Percentiles rank a stretch among this genome's conserved stretches.
These are phyloP conservation scores for Oreochromis spilurus DNA, from an alignment of 2,113 vertebrate genomes.

Conservation along the genomic window DNA sequence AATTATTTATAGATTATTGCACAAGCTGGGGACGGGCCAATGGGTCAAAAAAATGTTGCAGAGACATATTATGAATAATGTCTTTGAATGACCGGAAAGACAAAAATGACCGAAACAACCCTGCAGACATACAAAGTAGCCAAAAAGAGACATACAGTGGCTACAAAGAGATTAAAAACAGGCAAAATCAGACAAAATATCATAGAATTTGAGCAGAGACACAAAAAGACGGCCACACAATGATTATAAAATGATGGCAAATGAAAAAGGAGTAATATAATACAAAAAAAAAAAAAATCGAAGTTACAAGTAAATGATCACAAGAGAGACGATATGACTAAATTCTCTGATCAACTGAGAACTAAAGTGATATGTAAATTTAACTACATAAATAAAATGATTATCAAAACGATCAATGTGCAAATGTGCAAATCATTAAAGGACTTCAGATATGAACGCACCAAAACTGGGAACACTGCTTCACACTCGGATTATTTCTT, in stretches of 20 bases:
- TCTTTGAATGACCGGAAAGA: not conserved
- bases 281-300: not conserved
- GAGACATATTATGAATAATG: not conserved
- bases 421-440: not conserved
- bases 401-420: not conserved
- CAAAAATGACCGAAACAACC: not conserved
- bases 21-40: not conserved
- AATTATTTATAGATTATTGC: not conserved
- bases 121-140: not conserved
- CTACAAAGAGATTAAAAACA: not conserved
- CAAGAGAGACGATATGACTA: not conserved
- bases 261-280: not conserved
- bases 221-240: not conserved
- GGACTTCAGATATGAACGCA: not conserved
- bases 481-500: rapidly evolving
- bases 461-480: not conserved
- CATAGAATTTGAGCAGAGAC: not conserved
- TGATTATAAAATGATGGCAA: not conserved
- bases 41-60: not conserved
- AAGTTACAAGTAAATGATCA: not conserved
- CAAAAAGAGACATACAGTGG: not conserved
- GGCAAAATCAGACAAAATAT: not conserved
- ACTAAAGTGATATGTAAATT: not conserved
- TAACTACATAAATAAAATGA: not conserved
- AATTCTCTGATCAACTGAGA: not conserved